Evolutionary conservation across 2,797 vertebrate genomes (phyloP), one percentile per base, ranked within the genome.

Genomic region (Amblyopsis hoosieri): DNA sequence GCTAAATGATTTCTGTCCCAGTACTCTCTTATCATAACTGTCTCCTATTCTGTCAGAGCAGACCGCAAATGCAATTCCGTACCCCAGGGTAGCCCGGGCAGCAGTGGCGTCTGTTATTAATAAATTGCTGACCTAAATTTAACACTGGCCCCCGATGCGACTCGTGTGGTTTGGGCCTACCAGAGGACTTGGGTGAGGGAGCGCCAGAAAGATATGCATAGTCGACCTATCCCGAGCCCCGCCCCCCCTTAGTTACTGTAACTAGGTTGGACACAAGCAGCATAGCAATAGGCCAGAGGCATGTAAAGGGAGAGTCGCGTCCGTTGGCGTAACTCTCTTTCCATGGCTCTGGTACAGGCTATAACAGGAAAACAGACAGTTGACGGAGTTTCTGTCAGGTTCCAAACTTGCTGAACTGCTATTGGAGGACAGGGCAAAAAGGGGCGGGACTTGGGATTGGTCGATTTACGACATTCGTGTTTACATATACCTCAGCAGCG

Each of bases 51-150:
- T 89, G 84, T 87, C 83, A 87, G 75, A 72, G 66, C 71, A 63
- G 67, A 81, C 80, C 71, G 63, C 75, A 90, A 88, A 90, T 91
- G 79, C 84, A 89, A 86, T 88, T 87, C 87, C 71, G 78, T 62
- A 76, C 85, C 85, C 77, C 72, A 49, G 66, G 68, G 85, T 74
- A 70, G 66, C 64, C 72, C 63, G 62, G n/a, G 79, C 83, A 73
- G 79, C 81, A 72, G 63, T 83, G 72, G 81, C 84, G 85, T 88
- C 82, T 87, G 89, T 89, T 90, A 83, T 85, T 88, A 81, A 89
- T 83, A 86, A 89, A 84, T 76, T 85, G 83, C 80, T 90, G 84
- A 89, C 81, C 84, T 80, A 86, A 86, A 89, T 91, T 83, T 86
- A 84, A 87, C 78, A 81, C 72, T 51, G 67, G 61, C 74, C 67